Percentiles rank a stretch among this genome's conserved stretches.
Conservation (phyloP, 2,113 vertebrate species). For the Noctilio leporinus region DNA sequence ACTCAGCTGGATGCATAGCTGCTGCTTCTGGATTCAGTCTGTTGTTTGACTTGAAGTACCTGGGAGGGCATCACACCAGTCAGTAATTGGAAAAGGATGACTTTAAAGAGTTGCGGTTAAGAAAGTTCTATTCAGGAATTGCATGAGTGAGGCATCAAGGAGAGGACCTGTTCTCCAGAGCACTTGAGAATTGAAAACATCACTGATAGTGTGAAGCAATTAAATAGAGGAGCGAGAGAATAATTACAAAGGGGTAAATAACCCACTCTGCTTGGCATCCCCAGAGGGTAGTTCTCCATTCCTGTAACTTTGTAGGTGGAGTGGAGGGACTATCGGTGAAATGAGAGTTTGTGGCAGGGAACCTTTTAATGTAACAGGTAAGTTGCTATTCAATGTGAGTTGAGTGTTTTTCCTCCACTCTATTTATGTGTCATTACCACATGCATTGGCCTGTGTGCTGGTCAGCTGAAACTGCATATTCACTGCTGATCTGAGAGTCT, state of each 20-base stretch:
- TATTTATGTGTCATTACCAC: slow-evolving; percentile 40
- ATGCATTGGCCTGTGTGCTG: neutral
- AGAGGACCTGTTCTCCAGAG: neutral
- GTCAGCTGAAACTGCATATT: slow-evolving; percentile 17
- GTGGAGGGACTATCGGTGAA: neutral
- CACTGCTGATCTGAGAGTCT: neutral
- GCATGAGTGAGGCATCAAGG: neutral
- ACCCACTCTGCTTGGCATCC: neutral
- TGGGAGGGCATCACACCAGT: neutral
- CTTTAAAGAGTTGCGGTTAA: neutral
- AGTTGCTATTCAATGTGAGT: neutral
- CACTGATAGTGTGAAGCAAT: neutral
- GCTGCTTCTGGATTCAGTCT: no score
- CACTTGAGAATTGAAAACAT: neutral
- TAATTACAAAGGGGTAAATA: neutral
- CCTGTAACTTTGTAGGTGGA: neutral
- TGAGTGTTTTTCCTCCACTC: neutral
- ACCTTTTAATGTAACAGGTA: neutral
- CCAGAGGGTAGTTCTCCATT: neutral
- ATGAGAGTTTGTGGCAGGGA: neutral
- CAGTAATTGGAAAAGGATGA: neutral
- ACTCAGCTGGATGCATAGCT: neutral
- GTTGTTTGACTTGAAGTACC: neutral
- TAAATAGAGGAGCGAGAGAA: neutral
- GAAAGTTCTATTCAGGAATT: neutral